A percentile compares a stretch with the other conserved stretches of the same genome.
phyloP scores from a whole-genome alignment of 1,140 invertebrate species.

The Drosophila jambulina region DNA sequence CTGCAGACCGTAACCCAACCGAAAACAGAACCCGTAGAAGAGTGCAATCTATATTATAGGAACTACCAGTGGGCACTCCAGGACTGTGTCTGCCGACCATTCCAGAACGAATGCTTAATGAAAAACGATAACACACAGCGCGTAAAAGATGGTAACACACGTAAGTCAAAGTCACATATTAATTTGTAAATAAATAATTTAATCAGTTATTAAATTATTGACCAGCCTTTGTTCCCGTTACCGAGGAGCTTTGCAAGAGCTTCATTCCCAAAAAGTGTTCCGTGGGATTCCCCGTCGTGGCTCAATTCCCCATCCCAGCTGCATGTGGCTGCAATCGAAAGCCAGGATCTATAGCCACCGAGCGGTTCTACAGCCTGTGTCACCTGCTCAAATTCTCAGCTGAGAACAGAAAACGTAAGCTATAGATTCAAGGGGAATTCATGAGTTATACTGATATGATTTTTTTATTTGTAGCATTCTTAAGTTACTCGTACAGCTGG shows the following conservation, averaged over 20 bases:
- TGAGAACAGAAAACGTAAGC: conserved; percentile 29
- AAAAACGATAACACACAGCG: conserved; percentile 11
- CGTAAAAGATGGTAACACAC: not conserved
- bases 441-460: not conserved
- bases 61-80: conserved; percentile 23
- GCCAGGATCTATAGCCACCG: conserved; percentile 16
- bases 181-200: not conserved
- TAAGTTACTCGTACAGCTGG: conserved; percentile 9
- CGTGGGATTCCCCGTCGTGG: conserved; percentile 4
- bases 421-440: rapidly evolving
- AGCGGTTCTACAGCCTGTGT: conserved; percentile 20
- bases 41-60: conserved; percentile 15
- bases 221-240: conserved; percentile 23
- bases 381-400: conserved; percentile 22
- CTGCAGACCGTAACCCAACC: not conserved
- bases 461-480: conserved; percentile 13
- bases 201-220: not conserved
- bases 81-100: conserved; percentile 23
- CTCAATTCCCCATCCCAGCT: conserved; percentile 28
- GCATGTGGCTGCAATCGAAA: conserved; percentile 35
- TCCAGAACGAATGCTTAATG: conserved; percentile 34
- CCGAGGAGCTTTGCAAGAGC: conserved; percentile 18
- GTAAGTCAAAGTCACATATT: not conserved
- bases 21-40: not conserved
- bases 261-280: conserved; percentile 23